Conservation (phyloP, 2,888 invertebrate genomes). For the Limnephilus lunatus region DNA sequence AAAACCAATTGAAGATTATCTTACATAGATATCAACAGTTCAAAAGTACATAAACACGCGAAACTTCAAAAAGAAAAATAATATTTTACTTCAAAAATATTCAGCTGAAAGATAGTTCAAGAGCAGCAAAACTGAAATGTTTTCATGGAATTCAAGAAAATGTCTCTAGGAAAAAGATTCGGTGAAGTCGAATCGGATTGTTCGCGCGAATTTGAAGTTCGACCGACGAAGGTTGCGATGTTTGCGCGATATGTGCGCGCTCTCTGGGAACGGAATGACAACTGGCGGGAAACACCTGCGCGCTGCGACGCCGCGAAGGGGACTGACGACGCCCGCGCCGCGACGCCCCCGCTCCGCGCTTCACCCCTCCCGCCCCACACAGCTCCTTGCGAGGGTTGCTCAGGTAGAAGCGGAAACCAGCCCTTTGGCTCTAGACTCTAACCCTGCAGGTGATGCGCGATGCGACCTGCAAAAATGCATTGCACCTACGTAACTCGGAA, state of each 20-base stretch:
- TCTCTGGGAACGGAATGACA: constrained; percentile 9
- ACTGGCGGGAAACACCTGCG: constrained; percentile 53
- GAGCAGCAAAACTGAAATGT: neutral
- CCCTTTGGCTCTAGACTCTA: constrained; percentile 21
- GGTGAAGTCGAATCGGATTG: constrained; percentile 6
- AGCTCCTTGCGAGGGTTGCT: constrained; percentile 6
- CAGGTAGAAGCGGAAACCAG: constrained; percentile 37
- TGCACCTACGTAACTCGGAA: neutral
- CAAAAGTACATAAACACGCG: constrained; percentile 35
- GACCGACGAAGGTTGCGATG: constrained; percentile 29
- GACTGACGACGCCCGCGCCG: constrained; percentile 62
- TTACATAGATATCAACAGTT: constrained; percentile 46
- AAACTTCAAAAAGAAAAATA: constrained; percentile 19
- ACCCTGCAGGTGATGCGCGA: constrained; percentile 44
- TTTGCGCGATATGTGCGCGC: constrained; percentile 46
- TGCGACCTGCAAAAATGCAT: neutral
- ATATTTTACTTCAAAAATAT: neutral
- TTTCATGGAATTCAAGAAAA: neutral
- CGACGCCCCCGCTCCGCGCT: constrained; percentile 51
- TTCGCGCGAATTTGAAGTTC: constrained; percentile 16
- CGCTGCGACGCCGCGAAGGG: constrained; percentile 64
- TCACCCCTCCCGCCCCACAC: constrained; percentile 32
- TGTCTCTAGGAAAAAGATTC: neutral
- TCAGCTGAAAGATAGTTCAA: neutral
- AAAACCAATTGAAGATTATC: constrained; percentile 41